Evolutionary conservation across 2,797 vertebrate species (phyloP).

Genomic region (Alca torda): DNA sequence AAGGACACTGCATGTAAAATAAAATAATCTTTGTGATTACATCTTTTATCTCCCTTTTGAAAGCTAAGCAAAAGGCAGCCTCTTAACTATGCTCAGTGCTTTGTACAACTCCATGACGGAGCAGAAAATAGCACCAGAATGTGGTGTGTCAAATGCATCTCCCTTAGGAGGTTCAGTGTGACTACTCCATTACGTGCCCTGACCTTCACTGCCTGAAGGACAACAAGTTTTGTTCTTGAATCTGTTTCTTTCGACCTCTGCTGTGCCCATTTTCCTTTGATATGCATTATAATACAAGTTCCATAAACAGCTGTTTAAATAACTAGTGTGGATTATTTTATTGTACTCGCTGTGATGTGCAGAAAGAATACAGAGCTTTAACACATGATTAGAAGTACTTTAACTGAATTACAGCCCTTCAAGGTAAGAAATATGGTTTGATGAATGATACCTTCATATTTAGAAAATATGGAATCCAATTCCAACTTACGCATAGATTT

Average conservation of each 20-base stretch:
- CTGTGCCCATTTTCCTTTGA: background rate
- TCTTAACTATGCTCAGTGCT: background rate
- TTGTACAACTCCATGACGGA: slow-evolving; percentile 46
- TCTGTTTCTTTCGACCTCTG: background rate
- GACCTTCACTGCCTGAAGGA: slow-evolving; percentile 63
- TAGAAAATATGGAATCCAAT: background rate
- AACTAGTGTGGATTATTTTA: background rate
- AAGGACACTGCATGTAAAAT: slow-evolving; percentile 3
- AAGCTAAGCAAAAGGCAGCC: background rate
- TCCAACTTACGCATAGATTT: background rate
- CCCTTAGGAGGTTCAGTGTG: slow-evolving; percentile 68
- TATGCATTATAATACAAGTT: background rate
- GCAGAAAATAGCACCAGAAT: slow-evolving; percentile 64
- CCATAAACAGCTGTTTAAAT: background rate
- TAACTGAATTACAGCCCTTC: background rate
- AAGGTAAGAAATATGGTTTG: background rate
- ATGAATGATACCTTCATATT: background rate
- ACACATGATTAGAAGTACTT: background rate
- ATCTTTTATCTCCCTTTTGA: background rate
- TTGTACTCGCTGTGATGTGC: background rate
- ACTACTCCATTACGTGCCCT: slow-evolving; percentile 65
- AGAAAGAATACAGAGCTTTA: background rate
- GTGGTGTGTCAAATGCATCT: slow-evolving; percentile 56
- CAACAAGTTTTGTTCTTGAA: background rate
- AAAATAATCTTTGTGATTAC: background rate